A percentile compares a stretch with the other conserved stretches of the same genome.
These are phyloP conservation scores for Lochmaea capreae DNA, from an alignment of 2,888 invertebrate species.

Conservation along the genomic window DNA sequence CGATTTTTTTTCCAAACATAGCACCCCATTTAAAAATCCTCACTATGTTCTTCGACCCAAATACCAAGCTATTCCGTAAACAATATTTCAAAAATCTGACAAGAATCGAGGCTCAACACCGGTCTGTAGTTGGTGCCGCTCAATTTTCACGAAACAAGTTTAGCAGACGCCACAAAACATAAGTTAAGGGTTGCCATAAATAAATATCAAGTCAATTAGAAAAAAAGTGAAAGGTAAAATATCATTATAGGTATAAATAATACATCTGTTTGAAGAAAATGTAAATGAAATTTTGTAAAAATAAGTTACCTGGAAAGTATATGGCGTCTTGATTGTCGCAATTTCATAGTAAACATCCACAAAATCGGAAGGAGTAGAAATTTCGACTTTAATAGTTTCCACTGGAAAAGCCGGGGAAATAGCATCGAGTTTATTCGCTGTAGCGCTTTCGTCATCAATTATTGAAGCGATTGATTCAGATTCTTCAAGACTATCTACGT, in stretches of 20 bases:
- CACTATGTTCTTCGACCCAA: too few relatives aligned
- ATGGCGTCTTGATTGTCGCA: slow-evolving; percentile 90
- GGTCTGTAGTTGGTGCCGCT: slow-evolving; percentile 16
- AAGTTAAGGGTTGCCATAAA: too few relatives aligned
- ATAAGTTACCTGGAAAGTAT: slow-evolving; percentile 82
- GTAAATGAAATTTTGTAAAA: slow-evolving; percentile 33
- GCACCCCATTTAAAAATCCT: too few relatives aligned
- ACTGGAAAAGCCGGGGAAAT: slow-evolving; percentile 66
- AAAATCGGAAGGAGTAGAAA: slow-evolving; percentile 88
- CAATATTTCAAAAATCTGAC: slow-evolving; percentile 29
- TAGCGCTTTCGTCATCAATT: slow-evolving; percentile 72
- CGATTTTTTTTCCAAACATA: too few relatives aligned
- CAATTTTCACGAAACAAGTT: not conserved
- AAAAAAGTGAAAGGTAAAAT: too few relatives aligned
- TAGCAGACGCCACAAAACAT: too few relatives aligned
- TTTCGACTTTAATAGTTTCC: slow-evolving; percentile 88
- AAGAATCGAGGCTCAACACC: slow-evolving; percentile 16
- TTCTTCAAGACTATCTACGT: slow-evolving; percentile 75
- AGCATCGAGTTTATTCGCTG: slow-evolving; percentile 74
- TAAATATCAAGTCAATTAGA: too few relatives aligned
- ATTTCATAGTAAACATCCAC: slow-evolving; percentile 89
- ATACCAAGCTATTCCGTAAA: slow-evolving; percentile 10
- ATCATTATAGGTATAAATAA: too few relatives aligned
- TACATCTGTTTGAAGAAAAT: not conserved
- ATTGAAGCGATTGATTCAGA: slow-evolving; percentile 77